Evolutionary conservation across 53 echinoderm and acorn worm species (phyloP).

Genomic region (Holothuria scabra): DNA sequence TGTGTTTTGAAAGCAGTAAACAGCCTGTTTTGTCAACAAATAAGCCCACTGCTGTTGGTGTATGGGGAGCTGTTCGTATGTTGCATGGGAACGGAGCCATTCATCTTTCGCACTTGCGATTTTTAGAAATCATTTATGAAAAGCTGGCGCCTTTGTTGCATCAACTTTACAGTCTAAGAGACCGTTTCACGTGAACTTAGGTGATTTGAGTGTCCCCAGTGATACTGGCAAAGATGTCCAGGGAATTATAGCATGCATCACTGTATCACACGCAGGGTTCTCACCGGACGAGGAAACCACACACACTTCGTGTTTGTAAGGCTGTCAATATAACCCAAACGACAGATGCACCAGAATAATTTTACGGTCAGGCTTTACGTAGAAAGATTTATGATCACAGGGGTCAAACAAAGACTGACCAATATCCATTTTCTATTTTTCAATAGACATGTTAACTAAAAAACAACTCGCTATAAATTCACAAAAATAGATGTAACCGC

Average conservation of each 20-base stretch:
- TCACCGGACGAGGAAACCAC: slow-evolving; percentile 3
- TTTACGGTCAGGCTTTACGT: slow-evolving; percentile 1
- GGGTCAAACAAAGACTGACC: slow-evolving; percentile 34
- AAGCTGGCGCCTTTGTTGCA: slow-evolving; percentile 38
- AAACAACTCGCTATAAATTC: background rate
- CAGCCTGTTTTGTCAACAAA: no score
- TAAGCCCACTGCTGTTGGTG: no score
- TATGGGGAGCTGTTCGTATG: no score
- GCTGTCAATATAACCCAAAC: background rate
- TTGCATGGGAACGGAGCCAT: no score
- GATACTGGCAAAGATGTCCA: background rate
- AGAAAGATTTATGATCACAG: slow-evolving; percentile 19
- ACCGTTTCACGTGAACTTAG: background rate
- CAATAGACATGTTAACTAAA: background rate
- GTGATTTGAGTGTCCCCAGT: slow-evolving; percentile 3
- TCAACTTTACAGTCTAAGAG: slow-evolving; percentile 12
- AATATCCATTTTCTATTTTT: slow-evolving; percentile 10
- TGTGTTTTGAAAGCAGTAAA: no score
- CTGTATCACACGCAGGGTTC: slow-evolving; percentile 7
- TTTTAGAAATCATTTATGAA: background rate
- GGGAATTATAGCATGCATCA: slow-evolving; percentile 19
- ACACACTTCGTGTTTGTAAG: slow-evolving; percentile 20
- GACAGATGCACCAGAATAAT: slow-evolving; percentile 37
- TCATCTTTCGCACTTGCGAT: no score
- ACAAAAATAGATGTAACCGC: no score